phyloP scores from a whole-genome alignment of 2,113 vertebrate genomes.

The Emydocephalus ijimae region DNA sequence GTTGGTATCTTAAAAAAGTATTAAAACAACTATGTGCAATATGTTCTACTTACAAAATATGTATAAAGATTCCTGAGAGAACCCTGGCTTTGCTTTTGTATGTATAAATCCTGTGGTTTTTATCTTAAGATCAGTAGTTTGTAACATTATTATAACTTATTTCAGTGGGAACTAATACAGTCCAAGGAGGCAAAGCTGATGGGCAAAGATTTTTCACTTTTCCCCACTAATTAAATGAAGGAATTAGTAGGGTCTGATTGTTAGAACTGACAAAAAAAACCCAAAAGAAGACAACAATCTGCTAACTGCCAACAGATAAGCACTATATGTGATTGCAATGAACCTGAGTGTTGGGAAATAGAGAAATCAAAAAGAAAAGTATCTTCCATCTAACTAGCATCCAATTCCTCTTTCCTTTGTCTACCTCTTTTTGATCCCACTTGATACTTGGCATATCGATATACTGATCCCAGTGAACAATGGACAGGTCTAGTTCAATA shows the following conservation, averaged over 20 bases:
- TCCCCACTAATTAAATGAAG: background rate
- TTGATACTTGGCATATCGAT: background rate
- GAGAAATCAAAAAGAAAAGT: background rate
- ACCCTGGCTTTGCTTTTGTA: background rate
- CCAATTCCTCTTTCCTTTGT: background rate
- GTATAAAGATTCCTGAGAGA: background rate
- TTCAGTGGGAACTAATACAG: background rate
- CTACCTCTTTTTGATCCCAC: background rate
- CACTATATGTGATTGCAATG: background rate
- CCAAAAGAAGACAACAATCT: background rate
- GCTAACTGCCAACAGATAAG: background rate
- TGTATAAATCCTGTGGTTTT: background rate
- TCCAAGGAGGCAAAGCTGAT: background rate
- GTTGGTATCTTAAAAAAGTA: background rate
- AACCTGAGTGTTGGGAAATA: background rate
- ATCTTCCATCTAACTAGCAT: background rate
- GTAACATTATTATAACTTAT: background rate
- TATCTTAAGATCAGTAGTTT: background rate
- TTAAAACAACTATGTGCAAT: background rate
- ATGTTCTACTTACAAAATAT: background rate
- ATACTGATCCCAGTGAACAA: background rate
- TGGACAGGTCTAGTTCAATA: background rate
- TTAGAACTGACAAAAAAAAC: background rate
- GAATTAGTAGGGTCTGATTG: background rate
- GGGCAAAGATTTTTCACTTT: background rate